Evolutionary conservation across 2,888 invertebrate species (phyloP).

Genomic region (Hylaea fasciaria): DNA sequence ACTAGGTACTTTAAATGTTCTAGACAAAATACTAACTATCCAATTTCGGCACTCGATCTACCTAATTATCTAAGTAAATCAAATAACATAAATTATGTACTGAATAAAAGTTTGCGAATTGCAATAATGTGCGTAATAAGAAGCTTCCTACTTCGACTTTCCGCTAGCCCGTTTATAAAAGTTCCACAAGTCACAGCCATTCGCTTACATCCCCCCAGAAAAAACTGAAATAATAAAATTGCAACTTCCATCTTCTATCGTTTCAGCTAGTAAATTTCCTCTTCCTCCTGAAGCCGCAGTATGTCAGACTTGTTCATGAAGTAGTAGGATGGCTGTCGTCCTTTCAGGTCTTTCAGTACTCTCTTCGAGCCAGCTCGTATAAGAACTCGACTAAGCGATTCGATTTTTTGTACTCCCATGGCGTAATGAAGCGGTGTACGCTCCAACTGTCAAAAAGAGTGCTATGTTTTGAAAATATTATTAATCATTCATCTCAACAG

Average conservation of each 20-base stretch:
- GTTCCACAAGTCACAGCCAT: slow-evolving; percentile 51
- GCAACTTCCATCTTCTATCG: slow-evolving; percentile 15
- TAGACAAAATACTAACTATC: slow-evolving; percentile 28
- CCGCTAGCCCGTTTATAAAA: slow-evolving; percentile 47
- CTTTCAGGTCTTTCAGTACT: slow-evolving; percentile 93
- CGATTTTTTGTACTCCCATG: slow-evolving; percentile 94
- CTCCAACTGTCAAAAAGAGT: slow-evolving; percentile 87
- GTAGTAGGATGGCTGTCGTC: slow-evolving; percentile 95
- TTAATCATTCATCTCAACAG: no score
- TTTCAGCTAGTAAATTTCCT: slow-evolving; percentile 85
- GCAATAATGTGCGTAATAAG: slow-evolving; percentile 57
- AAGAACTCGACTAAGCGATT: slow-evolving; percentile 91
- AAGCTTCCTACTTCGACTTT: slow-evolving; percentile 52
- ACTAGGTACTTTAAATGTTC: slow-evolving; percentile 30
- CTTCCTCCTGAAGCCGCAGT: slow-evolving; percentile 92
- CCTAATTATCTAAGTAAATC: slow-evolving; percentile 28
- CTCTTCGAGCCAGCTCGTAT: slow-evolving; percentile 93
- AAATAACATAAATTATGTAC: slow-evolving; percentile 31
- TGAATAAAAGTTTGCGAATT: slow-evolving; percentile 49
- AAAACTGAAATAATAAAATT: not conserved
- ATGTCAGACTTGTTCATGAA: slow-evolving; percentile 97
- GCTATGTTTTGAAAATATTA: not conserved
- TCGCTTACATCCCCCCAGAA: slow-evolving; percentile 12
- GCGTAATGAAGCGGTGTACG: slow-evolving; percentile 95
- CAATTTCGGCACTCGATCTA: slow-evolving; percentile 37